Evolutionary conservation across 2,888 invertebrate species (phyloP), one percentile per base, ranked within the genome.

Genomic region (Drosophila paucipuncta): DNA sequence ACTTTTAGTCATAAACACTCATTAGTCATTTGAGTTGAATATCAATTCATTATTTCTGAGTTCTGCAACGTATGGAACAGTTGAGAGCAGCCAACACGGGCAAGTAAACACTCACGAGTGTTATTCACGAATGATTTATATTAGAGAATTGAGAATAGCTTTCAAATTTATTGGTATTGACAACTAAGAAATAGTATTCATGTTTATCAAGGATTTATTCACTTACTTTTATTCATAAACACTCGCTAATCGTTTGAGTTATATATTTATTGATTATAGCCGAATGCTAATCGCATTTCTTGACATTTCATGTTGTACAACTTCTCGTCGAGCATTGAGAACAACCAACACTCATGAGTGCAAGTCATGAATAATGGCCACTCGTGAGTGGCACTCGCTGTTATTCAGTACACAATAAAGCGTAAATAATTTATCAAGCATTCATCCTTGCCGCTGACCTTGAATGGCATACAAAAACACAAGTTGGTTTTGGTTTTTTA

Each of bases 361-460:
- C 28, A 31, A 54, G 28, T 62, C 62, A 65, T 43, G 43, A 66
- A 74, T 55, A 54, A 65, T 54, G 57, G n/a, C 9, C 31, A 63
- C 22, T 54, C 54, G 13, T 61, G 31, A 52, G 28, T 16, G 41
- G 30, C 37, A 60, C 61, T 73, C 30, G 22, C 66, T 47, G 39
- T 39, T 25, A 47, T 49, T 57, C 39, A 61, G 61, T 60, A 58
- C 37, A 37, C 10, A 52, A 73, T 33, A 54, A 22, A 64, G 61
- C 67, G 65, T 54, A 39, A 66, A 78, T 77, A 50, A 72, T 76
- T 79, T 60, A 72, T 68, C 53, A 72, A 41, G 57, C 30, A 47
- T 68, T 68, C 59, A 76, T 79, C 76, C 78, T 76, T 73, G 78
- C 35, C 25, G 52, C 47, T 65, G 65, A 59, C 79, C 79, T 79